phyloP scores from a whole-genome alignment of 2,888 invertebrate genomes.

The Drosophila kokeensis region DNA sequence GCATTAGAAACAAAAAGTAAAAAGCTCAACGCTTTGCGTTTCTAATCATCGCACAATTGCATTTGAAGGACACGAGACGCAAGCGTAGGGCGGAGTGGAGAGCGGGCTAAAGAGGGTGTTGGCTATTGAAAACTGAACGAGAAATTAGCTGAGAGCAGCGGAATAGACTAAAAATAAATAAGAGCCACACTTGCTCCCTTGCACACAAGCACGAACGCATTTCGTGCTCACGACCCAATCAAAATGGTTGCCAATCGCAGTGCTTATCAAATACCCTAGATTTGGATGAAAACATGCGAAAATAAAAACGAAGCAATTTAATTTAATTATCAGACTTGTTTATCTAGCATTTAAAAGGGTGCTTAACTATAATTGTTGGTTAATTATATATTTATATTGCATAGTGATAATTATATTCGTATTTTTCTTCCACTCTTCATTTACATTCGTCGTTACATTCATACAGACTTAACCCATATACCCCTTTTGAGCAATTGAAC shows the following conservation, averaged over 20 bases:
- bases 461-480: background rate
- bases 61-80: constrained; percentile 78
- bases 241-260: background rate
- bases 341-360: background rate
- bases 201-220: constrained; percentile 45
- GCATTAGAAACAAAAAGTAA: constrained; percentile 76
- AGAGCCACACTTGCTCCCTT: constrained; percentile 16
- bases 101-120: background rate
- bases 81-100: constrained; percentile 30
- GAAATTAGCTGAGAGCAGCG: constrained; percentile 50
- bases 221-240: constrained; percentile 38
- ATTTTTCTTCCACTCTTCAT: background rate
- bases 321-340: background rate
- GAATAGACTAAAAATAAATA: constrained; percentile 75
- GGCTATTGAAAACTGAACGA: constrained; percentile 13
- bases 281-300: background rate
- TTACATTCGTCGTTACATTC: background rate
- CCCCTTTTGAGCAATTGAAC: constrained; percentile 1
- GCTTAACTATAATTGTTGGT: background rate
- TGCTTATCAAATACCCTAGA: constrained; percentile 22
- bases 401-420: background rate
- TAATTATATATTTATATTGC: background rate
- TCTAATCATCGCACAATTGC: constrained; percentile 81
- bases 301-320: background rate
- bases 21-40: constrained; percentile 73